These are phyloP conservation scores for Eleutherodactylus coqui DNA, from an alignment of 2,797 vertebrate genomes.

Conservation along the genomic window DNA sequence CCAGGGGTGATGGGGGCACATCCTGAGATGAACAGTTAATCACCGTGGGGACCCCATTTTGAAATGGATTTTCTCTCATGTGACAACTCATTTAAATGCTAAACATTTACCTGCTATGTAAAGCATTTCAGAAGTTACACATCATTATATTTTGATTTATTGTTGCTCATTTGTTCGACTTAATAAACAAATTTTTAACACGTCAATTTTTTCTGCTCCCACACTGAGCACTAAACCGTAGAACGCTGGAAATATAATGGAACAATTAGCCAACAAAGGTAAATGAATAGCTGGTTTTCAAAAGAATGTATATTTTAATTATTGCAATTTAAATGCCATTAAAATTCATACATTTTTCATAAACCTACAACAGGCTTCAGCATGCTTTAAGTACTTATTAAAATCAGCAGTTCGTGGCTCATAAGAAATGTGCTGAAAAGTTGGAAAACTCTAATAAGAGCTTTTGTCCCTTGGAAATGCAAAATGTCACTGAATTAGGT, in stretches of 20 bases:
- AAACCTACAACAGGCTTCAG: neutral
- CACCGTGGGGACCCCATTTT: no score
- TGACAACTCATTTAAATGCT: no score
- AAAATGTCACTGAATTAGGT: neutral
- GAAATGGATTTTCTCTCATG: no score
- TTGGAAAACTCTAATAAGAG: neutral
- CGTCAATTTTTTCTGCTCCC: neutral
- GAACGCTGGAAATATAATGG: neutral
- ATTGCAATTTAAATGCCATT: neutral
- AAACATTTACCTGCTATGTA: no score
- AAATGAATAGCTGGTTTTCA: neutral
- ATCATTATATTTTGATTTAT: no score
- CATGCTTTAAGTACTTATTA: neutral
- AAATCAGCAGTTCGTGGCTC: neutral
- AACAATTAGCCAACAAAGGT: neutral
- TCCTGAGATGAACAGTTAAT: no score
- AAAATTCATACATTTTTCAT: neutral
- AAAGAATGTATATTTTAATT: neutral
- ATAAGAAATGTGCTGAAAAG: neutral
- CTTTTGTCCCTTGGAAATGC: neutral
- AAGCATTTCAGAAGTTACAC: no score
- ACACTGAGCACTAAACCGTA: neutral
- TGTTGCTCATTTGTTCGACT: neutral
- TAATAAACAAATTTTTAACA: neutral
- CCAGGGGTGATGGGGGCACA: no score